Conservation (phyloP, 1,140 invertebrate genomes). For the Lanistes nyassanus region DNA sequence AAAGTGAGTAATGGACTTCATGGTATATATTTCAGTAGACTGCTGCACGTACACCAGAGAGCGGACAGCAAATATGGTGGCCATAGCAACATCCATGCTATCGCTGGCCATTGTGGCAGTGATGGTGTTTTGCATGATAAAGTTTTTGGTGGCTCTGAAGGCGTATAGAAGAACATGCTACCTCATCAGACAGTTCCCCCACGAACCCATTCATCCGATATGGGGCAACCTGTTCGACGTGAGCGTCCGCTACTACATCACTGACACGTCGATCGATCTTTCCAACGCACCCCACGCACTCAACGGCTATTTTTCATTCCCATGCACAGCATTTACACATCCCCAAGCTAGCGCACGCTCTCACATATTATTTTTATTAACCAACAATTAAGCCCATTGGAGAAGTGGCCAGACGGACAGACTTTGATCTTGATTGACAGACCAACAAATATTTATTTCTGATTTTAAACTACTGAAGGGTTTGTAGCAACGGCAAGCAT, state of each 20-base stretch:
- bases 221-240: background rate
- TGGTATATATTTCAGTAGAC: too few species aligned
- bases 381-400: too few species aligned
- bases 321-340: background rate
- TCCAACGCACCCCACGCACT: background rate
- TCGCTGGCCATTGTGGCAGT: background rate
- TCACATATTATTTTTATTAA: too few species aligned
- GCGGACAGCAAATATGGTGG: background rate
- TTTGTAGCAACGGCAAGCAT: too few species aligned
- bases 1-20: too few species aligned
- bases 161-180: background rate
- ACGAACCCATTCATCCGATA: background rate
- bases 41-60: too few species aligned
- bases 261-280: too few species aligned
- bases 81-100: background rate
- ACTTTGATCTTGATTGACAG: too few species aligned
- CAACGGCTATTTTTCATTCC: background rate
- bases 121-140: background rate
- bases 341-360: background rate
- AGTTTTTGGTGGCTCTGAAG: background rate
- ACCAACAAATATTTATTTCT: too few species aligned
- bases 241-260: too few species aligned
- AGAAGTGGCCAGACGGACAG: too few species aligned
- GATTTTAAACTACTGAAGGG: too few species aligned
- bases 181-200: constrained; percentile 3